Percentiles rank a stretch among this genome's conserved stretches.
Conservation (phyloP, 2,888 invertebrate species). For the Balanococcus diminutus region DNA sequence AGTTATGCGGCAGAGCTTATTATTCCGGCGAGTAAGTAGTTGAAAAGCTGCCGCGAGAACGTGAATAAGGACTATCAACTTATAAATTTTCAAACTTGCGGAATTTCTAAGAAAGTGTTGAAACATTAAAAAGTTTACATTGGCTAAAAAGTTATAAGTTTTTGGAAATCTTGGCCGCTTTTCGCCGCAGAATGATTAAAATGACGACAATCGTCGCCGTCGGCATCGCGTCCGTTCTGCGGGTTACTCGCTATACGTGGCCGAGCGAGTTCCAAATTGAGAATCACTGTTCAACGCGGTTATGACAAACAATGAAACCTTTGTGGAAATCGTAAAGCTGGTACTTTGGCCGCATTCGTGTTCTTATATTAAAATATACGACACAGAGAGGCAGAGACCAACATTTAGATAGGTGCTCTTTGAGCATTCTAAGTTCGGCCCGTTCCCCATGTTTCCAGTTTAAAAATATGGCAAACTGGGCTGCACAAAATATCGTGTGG, state of each 20-base stretch:
- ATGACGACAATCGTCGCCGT: neutral
- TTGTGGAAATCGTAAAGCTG: conserved; percentile 5
- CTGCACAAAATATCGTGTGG: neutral
- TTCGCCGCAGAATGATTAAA: neutral
- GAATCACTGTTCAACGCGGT: conserved; percentile 5
- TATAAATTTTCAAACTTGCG: neutral
- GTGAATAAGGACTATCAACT: neutral
- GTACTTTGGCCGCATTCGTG: neutral
- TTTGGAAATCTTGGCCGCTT: neutral
- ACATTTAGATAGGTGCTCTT: neutral
- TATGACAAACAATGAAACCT: neutral
- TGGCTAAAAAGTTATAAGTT: neutral
- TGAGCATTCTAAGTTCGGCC: neutral
- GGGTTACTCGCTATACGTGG: neutral
- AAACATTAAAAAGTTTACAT: neutral
- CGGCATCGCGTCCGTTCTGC: neutral
- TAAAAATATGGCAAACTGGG: neutral
- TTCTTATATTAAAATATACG: conserved; percentile 11
- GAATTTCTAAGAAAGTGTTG: neutral
- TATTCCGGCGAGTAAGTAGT: neutral
- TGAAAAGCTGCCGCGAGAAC: neutral
- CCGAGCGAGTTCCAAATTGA: neutral
- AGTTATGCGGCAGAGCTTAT: neutral
- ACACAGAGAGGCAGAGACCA: neutral
- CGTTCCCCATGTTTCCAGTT: neutral